Base-by-base conservation (phyloP, 2,888 invertebrate species). In the Hyppa rectilinea region DNA sequence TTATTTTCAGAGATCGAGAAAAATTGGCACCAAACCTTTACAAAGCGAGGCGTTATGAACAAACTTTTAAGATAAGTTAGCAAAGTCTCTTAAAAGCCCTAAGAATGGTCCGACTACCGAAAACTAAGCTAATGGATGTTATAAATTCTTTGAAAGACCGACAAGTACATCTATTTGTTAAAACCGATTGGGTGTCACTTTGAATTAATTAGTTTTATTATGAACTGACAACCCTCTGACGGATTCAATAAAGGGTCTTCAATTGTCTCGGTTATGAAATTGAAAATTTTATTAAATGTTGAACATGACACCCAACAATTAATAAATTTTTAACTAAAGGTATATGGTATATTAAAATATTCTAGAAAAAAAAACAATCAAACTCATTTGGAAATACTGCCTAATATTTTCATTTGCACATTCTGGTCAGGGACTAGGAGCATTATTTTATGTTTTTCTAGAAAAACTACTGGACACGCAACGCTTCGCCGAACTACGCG, bases 81-180 rank as follows among this genome's bases (percentile, higher is more conserved):
- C 26, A 59, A 75, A 71, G 55, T 56, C 56, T 67, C 50, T 62
- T 56, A 45, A 20, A 69, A 68, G 59, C 73, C 56, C 52, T 49
- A 59, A 72, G 53, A 75, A 81, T 67, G 56, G 62, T 68, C 61
- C 66, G 52, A 66, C 75, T 68, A 63, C 78, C 60, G 64, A 75
- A 75, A 80, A 78, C 76, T 68, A 47, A 74, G 71, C 74, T 83
- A 85, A 85, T 85, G 78, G 75, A 68, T 79, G 70, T 71, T 74
- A 58, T 60, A 60, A 80, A 81, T 81, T 80, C 70, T 66, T 80
- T 83, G 69, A 85, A 83, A 87, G 83, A 75, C 79, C 53, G 52
- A 75, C 53, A 36, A 75, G 58, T 58, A 81, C 77, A 76, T 77
- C 55, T 64, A 56, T 75, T 68, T 65, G 52, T 43, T 67, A 69